Base-by-base conservation (phyloP, 2,888 invertebrate genomes). In the Theretra japonica region DNA sequence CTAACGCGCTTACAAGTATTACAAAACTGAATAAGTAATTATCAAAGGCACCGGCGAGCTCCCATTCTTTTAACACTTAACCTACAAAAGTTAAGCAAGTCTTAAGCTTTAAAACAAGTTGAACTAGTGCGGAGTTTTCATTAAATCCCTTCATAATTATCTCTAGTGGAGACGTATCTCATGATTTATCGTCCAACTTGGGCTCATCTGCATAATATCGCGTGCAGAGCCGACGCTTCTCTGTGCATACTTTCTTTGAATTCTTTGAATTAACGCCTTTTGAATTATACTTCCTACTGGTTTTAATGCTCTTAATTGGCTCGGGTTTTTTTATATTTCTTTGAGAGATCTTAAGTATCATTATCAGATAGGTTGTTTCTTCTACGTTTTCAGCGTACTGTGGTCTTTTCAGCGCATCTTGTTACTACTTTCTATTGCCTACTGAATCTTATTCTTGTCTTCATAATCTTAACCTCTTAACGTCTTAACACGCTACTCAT, bases 141-240 rank as follows among this genome's bases (percentile, higher is more conserved):
- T 85, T 82, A 83, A 85, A 82, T 77, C 78, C 82, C 78, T 75
- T 76, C 79, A 79, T 83, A 85, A 86, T 86, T 86, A 85, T 85
- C 86, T 83, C 79, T 81, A 82, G 81, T 60, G 80, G 74, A 73
- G 82, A 80, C 85, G 78, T 75, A 80, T 73, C 73, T 75, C 73
- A 77, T 86, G 88, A 89, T 88, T 88, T 86, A 88, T 79, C 76
- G 77, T 74, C 70, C 76, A 82, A 83, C 77, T 82, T 82, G 73
- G 73, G 73, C 78, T 80, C 77, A 86, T 89, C 85, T 87, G 83
- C 85, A 87, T 89, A 87, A 82, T 82, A 79, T 53, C 69, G n/a
- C 72, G 69, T 25, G 60, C 65, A 21, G 53, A 70, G 69, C 59
- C 71, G 23, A 53, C 50, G 57, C 73, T 30, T 23, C 73, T 72